A percentile compares a stretch with the other conserved stretches of the same genome.
phyloP scores from a whole-genome alignment of 37 sponge, comb jelly and placozoan species.

The Oscarella lobularis region DNA sequence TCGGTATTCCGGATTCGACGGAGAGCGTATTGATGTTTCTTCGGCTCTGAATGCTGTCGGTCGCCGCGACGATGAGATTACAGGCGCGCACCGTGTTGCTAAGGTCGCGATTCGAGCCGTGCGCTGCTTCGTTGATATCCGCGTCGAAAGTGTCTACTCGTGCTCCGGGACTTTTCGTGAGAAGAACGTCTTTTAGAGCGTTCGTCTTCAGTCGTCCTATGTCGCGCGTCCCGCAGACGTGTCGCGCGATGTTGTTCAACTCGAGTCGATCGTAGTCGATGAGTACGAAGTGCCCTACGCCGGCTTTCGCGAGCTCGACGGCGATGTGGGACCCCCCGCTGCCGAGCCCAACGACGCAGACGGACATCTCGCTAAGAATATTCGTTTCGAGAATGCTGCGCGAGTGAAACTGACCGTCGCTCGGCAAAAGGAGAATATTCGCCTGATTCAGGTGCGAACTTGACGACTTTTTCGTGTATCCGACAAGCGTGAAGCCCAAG shows the following conservation, averaged over 20 bases:
- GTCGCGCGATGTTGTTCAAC: neutral
- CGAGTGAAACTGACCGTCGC: neutral
- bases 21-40: neutral
- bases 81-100: neutral
- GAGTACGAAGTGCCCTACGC: neutral
- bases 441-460: neutral
- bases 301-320: neutral
- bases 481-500: neutral
- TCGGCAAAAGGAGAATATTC: neutral
- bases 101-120: neutral
- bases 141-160: neutral
- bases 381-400: neutral
- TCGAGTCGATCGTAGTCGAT: neutral
- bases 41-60: neutral
- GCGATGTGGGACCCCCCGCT: neutral
- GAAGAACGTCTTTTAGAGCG: neutral
- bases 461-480: neutral
- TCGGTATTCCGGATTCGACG: neutral
- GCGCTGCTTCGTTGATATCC: neutral
- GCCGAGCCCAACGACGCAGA: neutral
- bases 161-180: neutral
- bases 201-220: neutral
- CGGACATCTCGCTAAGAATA: neutral
- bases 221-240: neutral
- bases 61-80: neutral